These are phyloP conservation scores for Spodoptera litura DNA, from an alignment of 1,140 invertebrate species.

Conservation along the genomic window DNA sequence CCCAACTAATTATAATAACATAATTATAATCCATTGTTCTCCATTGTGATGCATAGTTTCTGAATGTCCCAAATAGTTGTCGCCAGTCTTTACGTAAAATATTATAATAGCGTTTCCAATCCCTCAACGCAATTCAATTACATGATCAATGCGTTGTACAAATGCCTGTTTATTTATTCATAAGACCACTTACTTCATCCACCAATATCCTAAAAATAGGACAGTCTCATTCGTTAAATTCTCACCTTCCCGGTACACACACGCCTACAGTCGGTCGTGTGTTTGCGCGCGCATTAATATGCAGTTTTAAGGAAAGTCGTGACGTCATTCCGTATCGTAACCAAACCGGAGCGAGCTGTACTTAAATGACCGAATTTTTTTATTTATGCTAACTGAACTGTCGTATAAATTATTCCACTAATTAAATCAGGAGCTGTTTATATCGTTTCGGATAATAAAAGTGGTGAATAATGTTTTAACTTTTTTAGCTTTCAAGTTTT, in stretches of 20 bases:
- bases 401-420: neutral
- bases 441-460: too few species aligned
- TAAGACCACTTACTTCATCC: neutral
- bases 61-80: too few species aligned
- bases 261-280: neutral
- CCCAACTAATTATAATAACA: too few species aligned
- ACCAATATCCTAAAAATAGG: conserved; percentile 5
- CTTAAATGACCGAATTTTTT: neutral
- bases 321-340: conserved; percentile 3
- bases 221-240: neutral
- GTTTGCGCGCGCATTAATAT: conserved; percentile 39
- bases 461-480: too few species aligned
- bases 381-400: neutral
- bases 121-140: too few species aligned
- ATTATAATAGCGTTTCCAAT: too few species aligned
- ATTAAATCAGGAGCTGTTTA: neutral
- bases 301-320: conserved; percentile 12
- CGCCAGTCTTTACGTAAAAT: too few species aligned
- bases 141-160: too few species aligned
- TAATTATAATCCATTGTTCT: too few species aligned
- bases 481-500: too few species aligned
- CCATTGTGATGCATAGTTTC: too few species aligned
- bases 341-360: neutral
- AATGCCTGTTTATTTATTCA: too few species aligned
- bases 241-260: conserved; percentile 11